Percentiles rank a stretch among this genome's conserved stretches.
Evolutionary conservation across 2,888 invertebrate genomes (phyloP).

Genomic region (Pasiphila rectangulata): DNA sequence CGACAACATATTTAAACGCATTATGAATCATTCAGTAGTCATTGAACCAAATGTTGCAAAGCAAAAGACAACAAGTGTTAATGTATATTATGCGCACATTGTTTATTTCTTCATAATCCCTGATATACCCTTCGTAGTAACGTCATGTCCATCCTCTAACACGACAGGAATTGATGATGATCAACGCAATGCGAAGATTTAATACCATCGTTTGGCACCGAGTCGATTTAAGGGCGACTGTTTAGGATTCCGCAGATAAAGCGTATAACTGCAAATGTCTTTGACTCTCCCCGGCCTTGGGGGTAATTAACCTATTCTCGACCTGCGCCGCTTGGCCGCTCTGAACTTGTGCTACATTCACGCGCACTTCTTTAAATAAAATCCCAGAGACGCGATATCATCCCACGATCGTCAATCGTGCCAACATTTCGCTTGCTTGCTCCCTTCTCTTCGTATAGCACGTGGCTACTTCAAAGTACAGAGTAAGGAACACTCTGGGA

Average conservation of each 20-base stretch:
- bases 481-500: slow-evolving; percentile 9
- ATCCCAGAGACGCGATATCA: slow-evolving; percentile 49
- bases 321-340: slow-evolving; percentile 55
- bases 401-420: slow-evolving; percentile 48
- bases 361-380: slow-evolving; percentile 68
- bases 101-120: slow-evolving; percentile 16
- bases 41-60: slow-evolving; percentile 38
- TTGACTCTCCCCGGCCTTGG: slow-evolving; percentile 64
- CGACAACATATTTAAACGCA: slow-evolving; percentile 47
- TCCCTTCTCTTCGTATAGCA: slow-evolving; percentile 49
- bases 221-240: slow-evolving; percentile 37
- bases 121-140: slow-evolving; percentile 21
- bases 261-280: slow-evolving; percentile 31
- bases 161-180: slow-evolving; percentile 15
- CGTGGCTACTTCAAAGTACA: slow-evolving; percentile 48
- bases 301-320: slow-evolving; percentile 72
- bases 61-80: slow-evolving; percentile 9
- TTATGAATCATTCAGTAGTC: slow-evolving; percentile 51
- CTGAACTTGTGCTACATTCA: slow-evolving; percentile 76
- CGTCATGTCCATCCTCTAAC: slow-evolving; percentile 7
- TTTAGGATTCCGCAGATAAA: slow-evolving; percentile 45
- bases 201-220: slow-evolving; percentile 41
- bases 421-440: slow-evolving; percentile 64
- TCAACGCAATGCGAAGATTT: slow-evolving; percentile 18
- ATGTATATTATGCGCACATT: slow-evolving; percentile 21